Evolutionary conservation across 92 coral and sea anemone species (phyloP).

Genomic region (Hydrozoanthus gracilis): DNA sequence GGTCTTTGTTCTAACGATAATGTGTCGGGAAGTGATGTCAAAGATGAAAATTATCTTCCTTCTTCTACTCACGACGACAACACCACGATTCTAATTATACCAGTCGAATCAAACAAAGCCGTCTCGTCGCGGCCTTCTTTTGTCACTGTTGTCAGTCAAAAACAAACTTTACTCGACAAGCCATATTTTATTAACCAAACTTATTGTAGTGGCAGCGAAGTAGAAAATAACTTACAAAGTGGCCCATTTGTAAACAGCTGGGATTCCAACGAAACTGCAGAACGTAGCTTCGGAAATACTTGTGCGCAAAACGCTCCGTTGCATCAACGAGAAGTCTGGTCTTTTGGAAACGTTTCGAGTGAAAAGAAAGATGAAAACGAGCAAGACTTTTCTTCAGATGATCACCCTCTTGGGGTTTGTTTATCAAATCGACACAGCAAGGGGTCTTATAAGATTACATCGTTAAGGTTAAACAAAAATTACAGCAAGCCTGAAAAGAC

Average conservation of each 20-base stretch:
- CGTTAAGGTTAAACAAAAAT: constrained; percentile 23
- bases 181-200: constrained; percentile 28
- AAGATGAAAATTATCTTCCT: neutral
- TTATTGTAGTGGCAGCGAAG: constrained; percentile 22
- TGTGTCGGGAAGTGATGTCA: neutral
- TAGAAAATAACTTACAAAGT: constrained; percentile 41
- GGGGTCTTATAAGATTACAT: neutral
- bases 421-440: constrained; percentile 21
- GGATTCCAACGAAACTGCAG: neutral
- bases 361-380: neutral
- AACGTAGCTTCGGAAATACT: neutral
- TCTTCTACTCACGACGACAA: constrained; percentile 55
- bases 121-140: constrained; percentile 24
- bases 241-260: constrained; percentile 33
- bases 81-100: constrained; percentile 74
- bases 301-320: neutral
- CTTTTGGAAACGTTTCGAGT: neutral
- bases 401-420: neutral
- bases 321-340: neutral
- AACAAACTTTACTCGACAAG: constrained; percentile 65
- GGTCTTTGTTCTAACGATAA: neutral
- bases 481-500: neutral
- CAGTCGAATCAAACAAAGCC: constrained; percentile 76
- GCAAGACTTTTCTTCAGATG: neutral
- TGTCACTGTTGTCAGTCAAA: constrained; percentile 56